Base-by-base conservation (phyloP, 2,797 vertebrate genomes). In the Muraenolepis orangiensis region DNA sequence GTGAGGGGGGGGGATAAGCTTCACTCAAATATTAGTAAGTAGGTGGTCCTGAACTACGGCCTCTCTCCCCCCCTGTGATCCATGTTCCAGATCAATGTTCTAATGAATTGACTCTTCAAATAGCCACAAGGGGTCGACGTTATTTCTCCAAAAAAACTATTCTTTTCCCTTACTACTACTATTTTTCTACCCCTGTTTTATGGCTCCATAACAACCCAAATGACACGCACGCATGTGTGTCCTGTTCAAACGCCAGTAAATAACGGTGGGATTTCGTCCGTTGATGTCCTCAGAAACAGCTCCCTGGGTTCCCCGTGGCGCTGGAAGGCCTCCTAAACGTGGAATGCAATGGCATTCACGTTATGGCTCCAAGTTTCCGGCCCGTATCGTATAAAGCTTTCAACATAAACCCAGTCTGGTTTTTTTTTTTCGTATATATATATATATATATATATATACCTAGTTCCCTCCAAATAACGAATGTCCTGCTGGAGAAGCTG, bases 221-320 rank as follows among this genome's bases (percentile, higher is more conserved):
- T 6, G 16, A 72, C 75, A 74, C 40, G 80, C 14, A 16, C 74
- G 64, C 80, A 74, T 80, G 84, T 80, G 84, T 84, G 42, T 84
- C 84, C 83, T 80, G 82, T 71, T 78, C 14, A 83, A 84, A 84
- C 72, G 18, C 4, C 74, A 78, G 77, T 87, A 82, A 86, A 88
- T 88, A 81, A 78, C 20, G 70, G 74, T 2, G 10, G 42, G 69
- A 87, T 82, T 71, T 31, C 80, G n/a, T 79, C 64, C 30, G 70
- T 77, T 83, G n/a, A 80, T 82, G 71, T 80, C 81, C 79, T 84
- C 71, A 77, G 36, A 81, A 85, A 70, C 72, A 67, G 13, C 66
- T 78, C 71, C 66, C 66, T 36, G 67, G 7, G 76, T 78, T 72
- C 78, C 74, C 31, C 42, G 81, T 78, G 66, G 68, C n/a, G 74